Percentiles rank a stretch among this genome's conserved stretches.
Evolutionary conservation across 2,113 vertebrate species (phyloP).

Genomic region (Oreochromis niloticus): DNA sequence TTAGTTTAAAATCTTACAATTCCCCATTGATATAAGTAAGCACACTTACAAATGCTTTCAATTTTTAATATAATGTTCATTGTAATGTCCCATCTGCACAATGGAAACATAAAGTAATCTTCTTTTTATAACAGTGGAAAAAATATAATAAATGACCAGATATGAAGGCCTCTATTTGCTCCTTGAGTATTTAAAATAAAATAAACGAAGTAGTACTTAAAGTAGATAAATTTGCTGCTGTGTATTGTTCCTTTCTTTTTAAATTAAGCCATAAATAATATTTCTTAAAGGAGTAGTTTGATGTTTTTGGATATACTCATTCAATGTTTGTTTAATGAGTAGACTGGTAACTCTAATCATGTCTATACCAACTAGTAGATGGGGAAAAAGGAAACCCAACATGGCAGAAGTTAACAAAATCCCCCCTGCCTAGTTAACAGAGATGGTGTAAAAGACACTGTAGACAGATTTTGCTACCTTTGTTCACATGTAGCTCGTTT

Average conservation of each 20-base stretch:
- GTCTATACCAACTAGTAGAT: not conserved
- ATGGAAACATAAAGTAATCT: not conserved
- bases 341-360: fast-evolving
- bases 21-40: not conserved
- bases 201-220: not conserved
- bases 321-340: not conserved
- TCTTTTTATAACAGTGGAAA: not conserved
- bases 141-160: not conserved
- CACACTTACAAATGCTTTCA: not conserved
- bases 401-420: not conserved
- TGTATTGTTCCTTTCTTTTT: not conserved
- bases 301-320: not conserved
- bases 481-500: not conserved
- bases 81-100: not conserved
- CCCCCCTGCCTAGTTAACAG: not conserved
- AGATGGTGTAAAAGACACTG: not conserved
- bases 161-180: not conserved
- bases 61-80: not conserved
- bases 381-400: not conserved
- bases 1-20: not conserved
- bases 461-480: not conserved
- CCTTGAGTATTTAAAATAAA: not conserved
- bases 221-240: not conserved
- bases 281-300: not conserved
- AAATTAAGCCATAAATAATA: not conserved